Evolutionary conservation across 2,888 invertebrate species (phyloP).

Genomic region (Ethmia dodecea): DNA sequence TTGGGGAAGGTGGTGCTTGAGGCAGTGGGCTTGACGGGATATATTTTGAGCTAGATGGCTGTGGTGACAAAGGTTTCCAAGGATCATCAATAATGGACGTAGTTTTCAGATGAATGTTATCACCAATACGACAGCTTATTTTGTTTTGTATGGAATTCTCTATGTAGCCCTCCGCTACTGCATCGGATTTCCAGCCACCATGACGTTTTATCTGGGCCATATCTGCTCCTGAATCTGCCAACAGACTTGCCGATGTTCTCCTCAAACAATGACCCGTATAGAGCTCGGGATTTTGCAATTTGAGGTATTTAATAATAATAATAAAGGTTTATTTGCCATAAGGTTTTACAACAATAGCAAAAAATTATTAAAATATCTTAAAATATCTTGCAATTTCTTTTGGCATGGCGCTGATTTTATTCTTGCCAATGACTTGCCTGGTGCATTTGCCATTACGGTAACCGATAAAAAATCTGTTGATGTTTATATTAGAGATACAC

Average conservation of each 20-base stretch:
- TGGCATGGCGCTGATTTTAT: slow-evolving; percentile 11
- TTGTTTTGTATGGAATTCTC: background rate
- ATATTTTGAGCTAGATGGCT: background rate
- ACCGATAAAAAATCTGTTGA: background rate
- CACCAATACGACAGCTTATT: background rate
- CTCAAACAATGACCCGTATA: slow-evolving; percentile 19
- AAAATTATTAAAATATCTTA: background rate
- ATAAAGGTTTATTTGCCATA: too few relatives aligned
- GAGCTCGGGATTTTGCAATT: slow-evolving; percentile 11
- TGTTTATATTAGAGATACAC: background rate
- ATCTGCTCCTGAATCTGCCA: slow-evolving; percentile 12
- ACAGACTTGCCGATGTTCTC: slow-evolving; percentile 16
- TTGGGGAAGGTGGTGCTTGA: background rate
- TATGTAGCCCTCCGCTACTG: slow-evolving; percentile 12
- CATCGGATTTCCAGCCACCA: slow-evolving; percentile 14
- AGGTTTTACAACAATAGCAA: too few relatives aligned
- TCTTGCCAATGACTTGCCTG: slow-evolving; percentile 7
- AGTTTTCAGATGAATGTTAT: background rate
- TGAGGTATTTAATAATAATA: too few relatives aligned
- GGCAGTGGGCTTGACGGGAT: background rate
- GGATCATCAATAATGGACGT: too few relatives aligned
- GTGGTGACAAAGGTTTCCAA: background rate
- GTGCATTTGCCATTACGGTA: slow-evolving; percentile 12
- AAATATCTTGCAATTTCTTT: slow-evolving; percentile 10
- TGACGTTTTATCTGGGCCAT: slow-evolving; percentile 12